These are phyloP conservation scores for Heliconius congener DNA, from an alignment of 1,140 invertebrate genomes.

Conservation along the genomic window DNA sequence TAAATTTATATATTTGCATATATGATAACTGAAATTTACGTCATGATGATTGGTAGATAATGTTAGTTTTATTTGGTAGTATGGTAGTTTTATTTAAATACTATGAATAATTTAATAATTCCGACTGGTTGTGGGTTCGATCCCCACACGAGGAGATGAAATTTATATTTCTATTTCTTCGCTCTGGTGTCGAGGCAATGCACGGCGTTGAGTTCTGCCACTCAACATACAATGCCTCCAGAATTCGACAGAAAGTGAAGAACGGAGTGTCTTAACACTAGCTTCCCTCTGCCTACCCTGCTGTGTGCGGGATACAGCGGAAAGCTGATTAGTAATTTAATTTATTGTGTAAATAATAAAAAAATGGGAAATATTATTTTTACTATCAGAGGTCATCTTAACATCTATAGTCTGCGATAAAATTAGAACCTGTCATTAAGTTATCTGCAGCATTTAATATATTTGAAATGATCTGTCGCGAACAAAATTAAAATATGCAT, in stretches of 20 bases:
- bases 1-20: too few relatives aligned
- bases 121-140: too few relatives aligned
- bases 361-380: neutral
- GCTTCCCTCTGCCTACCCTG: too few relatives aligned
- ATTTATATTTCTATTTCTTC: too few relatives aligned
- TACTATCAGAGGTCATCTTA: neutral
- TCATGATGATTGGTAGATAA: neutral
- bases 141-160: too few relatives aligned
- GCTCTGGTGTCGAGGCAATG: too few relatives aligned
- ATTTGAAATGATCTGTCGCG: neutral
- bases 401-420: neutral
- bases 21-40: neutral
- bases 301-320: too few relatives aligned
- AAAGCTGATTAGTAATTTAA: neutral
- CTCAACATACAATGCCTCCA: too few relatives aligned
- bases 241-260: too few relatives aligned
- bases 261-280: too few relatives aligned
- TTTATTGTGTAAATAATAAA: neutral
- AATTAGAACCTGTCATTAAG: neutral
- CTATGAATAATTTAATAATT: neutral
- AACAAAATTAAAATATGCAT: neutral
- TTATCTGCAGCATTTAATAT: neutral
- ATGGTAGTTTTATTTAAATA: neutral
- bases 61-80: too few relatives aligned
- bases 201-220: too few relatives aligned